Evolutionary conservation across 2,888 invertebrate species (phyloP).

Genomic region (Drosophila nr. medialis): DNA sequence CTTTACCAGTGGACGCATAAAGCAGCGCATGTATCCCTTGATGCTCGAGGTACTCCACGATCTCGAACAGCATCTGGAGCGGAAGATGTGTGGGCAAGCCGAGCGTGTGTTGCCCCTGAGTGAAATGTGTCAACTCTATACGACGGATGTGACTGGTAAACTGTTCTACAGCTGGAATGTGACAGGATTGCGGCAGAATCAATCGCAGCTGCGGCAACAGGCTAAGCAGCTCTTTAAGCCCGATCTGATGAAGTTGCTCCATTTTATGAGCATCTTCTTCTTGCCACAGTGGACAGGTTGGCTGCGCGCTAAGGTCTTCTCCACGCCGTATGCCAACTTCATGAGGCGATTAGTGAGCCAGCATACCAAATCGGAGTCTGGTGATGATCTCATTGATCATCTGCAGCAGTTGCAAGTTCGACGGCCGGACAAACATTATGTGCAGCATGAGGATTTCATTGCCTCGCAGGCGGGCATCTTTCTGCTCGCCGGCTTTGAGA

Average conservation of each 20-base stretch:
- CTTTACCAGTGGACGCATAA: conserved; percentile 76
- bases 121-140: conserved; percentile 79
- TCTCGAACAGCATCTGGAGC: conserved; percentile 61
- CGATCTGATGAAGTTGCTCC: conserved; percentile 57
- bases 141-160: conserved; percentile 80
- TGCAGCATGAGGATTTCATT: conserved; percentile 74
- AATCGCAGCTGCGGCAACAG: conserved; percentile 64
- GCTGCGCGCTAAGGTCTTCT: conserved; percentile 76
- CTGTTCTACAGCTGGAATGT: conserved; percentile 76
- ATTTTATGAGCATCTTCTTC: conserved; percentile 78
- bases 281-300: conserved; percentile 64
- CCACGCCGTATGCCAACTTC: conserved; percentile 70
- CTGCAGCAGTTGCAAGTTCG: conserved; percentile 81
- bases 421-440: conserved; percentile 46
- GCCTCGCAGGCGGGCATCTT: conserved; percentile 82
- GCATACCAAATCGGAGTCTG: conserved; percentile 25
- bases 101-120: conserved; percentile 54
- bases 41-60: conserved; percentile 69
- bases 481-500: conserved; percentile 82
- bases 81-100: conserved; percentile 37
- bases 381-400: conserved; percentile 85
- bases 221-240: conserved; percentile 69
- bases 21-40: conserved; percentile 81
- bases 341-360: conserved; percentile 78
- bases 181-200: conserved; percentile 67